phyloP scores from a whole-genome alignment of 2,113 vertebrate species.

The Montifringilla adamsi region DNA sequence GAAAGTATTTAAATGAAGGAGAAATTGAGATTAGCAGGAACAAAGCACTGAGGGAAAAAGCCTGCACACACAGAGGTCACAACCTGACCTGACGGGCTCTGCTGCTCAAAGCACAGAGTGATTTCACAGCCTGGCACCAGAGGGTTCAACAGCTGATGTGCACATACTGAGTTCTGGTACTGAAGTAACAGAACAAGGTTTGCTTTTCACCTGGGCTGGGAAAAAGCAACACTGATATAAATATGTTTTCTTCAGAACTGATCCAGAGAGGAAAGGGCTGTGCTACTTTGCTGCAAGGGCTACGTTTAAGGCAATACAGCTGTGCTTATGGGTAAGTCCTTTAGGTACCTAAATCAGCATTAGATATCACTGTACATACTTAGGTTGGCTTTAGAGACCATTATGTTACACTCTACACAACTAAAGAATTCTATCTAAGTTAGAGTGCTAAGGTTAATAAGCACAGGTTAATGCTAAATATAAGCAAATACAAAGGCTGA shows the following conservation, averaged over 20 bases:
- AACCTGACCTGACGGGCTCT: background rate
- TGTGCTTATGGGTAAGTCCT: background rate
- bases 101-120: background rate
- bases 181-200: background rate
- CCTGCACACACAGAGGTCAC: rapidly evolving
- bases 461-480: constrained; percentile 32
- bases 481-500: constrained; percentile 18
- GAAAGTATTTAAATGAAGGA: background rate
- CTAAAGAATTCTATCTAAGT: constrained; percentile 28
- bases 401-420: background rate
- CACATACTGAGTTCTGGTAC: background rate
- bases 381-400: constrained; percentile 9
- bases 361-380: background rate
- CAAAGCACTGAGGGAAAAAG: background rate
- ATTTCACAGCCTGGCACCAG: background rate
- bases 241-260: background rate
- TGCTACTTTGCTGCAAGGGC: background rate
- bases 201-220: background rate
- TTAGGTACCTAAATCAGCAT: background rate
- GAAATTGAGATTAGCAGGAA: background rate
- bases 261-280: background rate
- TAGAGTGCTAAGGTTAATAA: constrained; percentile 27
- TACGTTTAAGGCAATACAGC: background rate
- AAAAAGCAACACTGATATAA: background rate
- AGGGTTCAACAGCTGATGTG: background rate